A percentile compares a stretch with the other conserved stretches of the same genome.
phyloP scores from a whole-genome alignment of 2,113 vertebrate species.

The Cepphus grylle region DNA sequence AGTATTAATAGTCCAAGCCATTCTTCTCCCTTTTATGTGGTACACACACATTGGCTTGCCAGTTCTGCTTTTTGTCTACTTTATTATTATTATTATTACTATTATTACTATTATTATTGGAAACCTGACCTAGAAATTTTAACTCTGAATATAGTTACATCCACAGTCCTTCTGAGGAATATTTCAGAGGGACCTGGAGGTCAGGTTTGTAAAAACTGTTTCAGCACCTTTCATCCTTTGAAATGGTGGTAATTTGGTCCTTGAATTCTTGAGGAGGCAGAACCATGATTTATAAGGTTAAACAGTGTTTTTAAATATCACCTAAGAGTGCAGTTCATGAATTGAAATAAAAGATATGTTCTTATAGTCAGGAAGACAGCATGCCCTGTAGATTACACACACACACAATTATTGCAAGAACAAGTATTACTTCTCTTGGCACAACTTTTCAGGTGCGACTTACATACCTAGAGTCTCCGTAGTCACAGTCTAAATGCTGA shows the following conservation, averaged over 20 bases:
- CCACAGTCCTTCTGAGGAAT: not conserved
- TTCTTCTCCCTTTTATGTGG: slow-evolving; percentile 59
- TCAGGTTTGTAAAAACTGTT: not conserved
- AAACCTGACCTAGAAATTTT: slow-evolving; percentile 45
- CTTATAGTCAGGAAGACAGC: not conserved
- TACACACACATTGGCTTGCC: not conserved
- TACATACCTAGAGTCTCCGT: not conserved
- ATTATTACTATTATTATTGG: slow-evolving; percentile 9
- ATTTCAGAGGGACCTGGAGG: not conserved
- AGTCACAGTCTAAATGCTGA: not conserved
- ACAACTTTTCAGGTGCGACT: not conserved
- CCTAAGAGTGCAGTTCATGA: not conserved
- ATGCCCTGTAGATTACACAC: not conserved
- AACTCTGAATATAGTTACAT: not conserved
- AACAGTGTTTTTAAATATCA: not conserved
- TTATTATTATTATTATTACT: not conserved
- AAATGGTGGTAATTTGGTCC: not conserved
- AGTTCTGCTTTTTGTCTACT: slow-evolving; percentile 16
- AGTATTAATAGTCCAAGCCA: slow-evolving; percentile 29
- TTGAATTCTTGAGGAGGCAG: not conserved
- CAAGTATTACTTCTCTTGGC: not conserved
- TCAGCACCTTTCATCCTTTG: not conserved
- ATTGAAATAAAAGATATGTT: not conserved
- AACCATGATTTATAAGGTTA: not conserved
- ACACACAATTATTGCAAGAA: not conserved